Percentiles rank a stretch among this genome's conserved stretches.
Evolutionary conservation across 2,113 vertebrate genomes (phyloP).

Genomic region (Cryptotis parvus): DNA sequence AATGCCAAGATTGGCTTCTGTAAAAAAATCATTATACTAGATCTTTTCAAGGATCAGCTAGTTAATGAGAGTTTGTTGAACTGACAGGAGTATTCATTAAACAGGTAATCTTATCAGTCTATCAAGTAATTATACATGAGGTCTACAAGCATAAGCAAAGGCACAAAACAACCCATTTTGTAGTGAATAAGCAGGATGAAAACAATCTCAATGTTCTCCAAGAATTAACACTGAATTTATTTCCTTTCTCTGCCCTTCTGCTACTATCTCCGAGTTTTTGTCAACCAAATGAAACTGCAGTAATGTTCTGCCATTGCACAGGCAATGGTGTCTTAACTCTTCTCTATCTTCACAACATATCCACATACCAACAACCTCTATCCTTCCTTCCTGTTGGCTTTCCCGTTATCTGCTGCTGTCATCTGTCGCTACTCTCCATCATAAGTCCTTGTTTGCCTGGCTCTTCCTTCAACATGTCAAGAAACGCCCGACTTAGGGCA

Average conservation of each 20-base stretch:
- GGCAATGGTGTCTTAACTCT: not conserved
- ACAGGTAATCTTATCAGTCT: not conserved
- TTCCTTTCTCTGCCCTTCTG: rapidly evolving
- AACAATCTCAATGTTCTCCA: not conserved
- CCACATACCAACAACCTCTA: not conserved
- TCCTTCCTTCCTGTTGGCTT: not conserved
- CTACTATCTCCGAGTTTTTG: not conserved
- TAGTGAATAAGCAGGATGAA: not conserved
- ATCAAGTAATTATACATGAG: not conserved
- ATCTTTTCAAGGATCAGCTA: not conserved
- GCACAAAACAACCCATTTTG: not conserved
- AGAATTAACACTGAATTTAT: not conserved
- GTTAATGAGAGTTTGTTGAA: not conserved
- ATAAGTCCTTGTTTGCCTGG: not conserved
- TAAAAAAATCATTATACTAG: not conserved
- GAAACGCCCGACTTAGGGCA: not conserved
- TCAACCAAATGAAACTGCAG: not conserved
- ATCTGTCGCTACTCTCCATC: not conserved
- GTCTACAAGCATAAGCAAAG: not conserved
- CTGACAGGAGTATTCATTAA: not conserved
- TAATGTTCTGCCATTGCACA: not conserved
- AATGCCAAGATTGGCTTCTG: not conserved
- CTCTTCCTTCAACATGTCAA: not conserved
- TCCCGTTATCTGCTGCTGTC: not conserved
- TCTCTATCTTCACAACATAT: not conserved